Conservation (phyloP, 1,140 invertebrate genomes). For the Harpegnathos saltator region DNA sequence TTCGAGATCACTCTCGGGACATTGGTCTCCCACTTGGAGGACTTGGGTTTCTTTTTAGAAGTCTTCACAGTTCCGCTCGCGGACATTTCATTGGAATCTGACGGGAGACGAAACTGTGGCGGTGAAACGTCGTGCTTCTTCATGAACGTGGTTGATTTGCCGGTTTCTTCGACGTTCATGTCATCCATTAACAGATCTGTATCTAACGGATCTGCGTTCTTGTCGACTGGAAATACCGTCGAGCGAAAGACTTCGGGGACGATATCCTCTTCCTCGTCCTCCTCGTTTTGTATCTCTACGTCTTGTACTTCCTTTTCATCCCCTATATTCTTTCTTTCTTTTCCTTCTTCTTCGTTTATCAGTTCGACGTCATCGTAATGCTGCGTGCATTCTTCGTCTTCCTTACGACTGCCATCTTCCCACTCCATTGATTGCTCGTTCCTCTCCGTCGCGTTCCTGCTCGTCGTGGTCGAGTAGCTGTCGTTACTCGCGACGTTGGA, state of each 20-base stretch:
- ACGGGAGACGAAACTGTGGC: neutral
- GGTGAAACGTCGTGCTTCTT: neutral
- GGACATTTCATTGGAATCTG: neutral
- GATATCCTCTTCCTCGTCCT: constrained; percentile 64
- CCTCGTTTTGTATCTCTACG: no score
- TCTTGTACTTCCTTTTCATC: constrained; percentile 32
- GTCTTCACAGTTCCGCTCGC: neutral
- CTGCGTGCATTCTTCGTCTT: neutral
- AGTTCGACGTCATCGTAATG: constrained; percentile 47
- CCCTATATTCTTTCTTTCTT: neutral
- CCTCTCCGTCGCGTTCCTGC: neutral
- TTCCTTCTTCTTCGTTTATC: constrained; percentile 54
- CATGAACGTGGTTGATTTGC: neutral
- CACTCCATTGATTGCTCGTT: neutral
- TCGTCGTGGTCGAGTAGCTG: neutral
- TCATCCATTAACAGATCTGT: constrained; percentile 72
- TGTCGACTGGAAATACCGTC: neutral
- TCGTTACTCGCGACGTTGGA: neutral
- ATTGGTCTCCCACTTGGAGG: constrained; percentile 15
- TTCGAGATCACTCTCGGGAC: constrained; percentile 80
- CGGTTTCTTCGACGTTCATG: constrained; percentile 42
- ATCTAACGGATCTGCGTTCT: neutral
- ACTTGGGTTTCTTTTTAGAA: neutral
- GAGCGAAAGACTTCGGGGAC: constrained; percentile 69
- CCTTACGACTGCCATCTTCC: constrained; percentile 16